Conservation (phyloP, 2,888 invertebrate genomes). For the Drosophila villosipedis region DNA sequence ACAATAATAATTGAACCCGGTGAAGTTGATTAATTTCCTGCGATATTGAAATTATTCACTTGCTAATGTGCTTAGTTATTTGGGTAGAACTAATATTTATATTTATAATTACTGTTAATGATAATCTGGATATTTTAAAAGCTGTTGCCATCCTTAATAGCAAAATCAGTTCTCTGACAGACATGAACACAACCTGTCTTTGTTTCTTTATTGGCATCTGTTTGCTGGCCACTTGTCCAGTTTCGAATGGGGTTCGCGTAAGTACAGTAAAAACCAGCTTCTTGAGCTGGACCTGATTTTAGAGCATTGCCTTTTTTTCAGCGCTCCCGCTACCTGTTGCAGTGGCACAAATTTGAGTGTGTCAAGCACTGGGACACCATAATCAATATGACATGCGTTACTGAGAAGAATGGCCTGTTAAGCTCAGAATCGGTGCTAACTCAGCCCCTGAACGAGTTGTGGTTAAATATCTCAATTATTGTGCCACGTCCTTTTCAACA, state of each 20-base stretch:
- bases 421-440: not conserved
- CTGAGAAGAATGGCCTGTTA: conserved; percentile 3
- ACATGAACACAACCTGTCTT: conserved; percentile 8
- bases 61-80: not conserved
- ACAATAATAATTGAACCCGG: conserved; percentile 21
- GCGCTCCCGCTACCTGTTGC: conserved; percentile 28
- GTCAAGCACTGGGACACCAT: not conserved
- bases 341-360: conserved; percentile 28
- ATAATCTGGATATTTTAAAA: not conserved
- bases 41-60: conserved; percentile 56
- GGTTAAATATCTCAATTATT: conserved; percentile 8
- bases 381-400: conserved; percentile 10
- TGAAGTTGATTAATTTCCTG: conserved; percentile 67
- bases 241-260: conserved; percentile 15
- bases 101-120: not conserved
- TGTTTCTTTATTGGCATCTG: not conserved
- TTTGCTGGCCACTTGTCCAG: not conserved
- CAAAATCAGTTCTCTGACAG: conserved; percentile 9
- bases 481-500: conserved; percentile 26
- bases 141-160: not conserved
- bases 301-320: not conserved
- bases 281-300: not conserved
- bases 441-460: not conserved
- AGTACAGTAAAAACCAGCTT: conserved; percentile 5
- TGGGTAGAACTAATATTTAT: conserved; percentile 6